These are phyloP conservation scores for Phyllostomus discolor DNA, from an alignment of 2,113 vertebrate species.

Conservation along the genomic window DNA sequence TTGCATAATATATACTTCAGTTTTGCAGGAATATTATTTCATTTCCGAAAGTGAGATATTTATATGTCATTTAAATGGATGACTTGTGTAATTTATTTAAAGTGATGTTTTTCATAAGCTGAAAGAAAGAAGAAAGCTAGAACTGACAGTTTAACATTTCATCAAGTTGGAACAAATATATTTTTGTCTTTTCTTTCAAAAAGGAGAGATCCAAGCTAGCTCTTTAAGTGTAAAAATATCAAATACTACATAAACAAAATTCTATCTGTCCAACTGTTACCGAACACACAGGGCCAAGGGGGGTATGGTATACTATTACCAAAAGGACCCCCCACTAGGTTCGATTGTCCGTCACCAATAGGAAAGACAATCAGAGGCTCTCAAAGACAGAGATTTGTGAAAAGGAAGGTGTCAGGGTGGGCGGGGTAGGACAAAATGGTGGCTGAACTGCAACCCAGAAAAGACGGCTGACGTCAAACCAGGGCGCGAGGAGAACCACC, in stretches of 20 bases:
- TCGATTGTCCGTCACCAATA: too few species aligned
- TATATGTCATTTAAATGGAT: background rate
- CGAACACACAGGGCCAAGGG: too few species aligned
- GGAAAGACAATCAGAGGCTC: too few species aligned
- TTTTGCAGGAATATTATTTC: constrained; percentile 15
- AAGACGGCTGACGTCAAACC: too few species aligned
- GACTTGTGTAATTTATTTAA: constrained; percentile 1
- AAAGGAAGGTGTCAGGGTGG: too few species aligned
- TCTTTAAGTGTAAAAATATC: background rate
- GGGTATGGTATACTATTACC: too few species aligned
- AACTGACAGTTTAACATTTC: background rate
- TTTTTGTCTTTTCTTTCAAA: background rate
- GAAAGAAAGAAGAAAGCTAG: constrained; percentile 31
- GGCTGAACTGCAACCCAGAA: too few species aligned
- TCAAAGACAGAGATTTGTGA: too few species aligned
- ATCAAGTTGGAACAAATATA: background rate
- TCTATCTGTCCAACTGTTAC: background rate
- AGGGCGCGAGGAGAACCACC: too few species aligned
- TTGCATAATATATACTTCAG: background rate
- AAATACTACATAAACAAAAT: background rate
- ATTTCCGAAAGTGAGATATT: background rate
- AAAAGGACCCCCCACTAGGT: too few species aligned
- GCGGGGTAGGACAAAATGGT: too few species aligned
- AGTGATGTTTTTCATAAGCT: constrained; percentile 19
- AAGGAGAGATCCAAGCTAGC: background rate